Evolutionary conservation across 2,888 invertebrate genomes (phyloP), one percentile per base, ranked within the genome.

Genomic region (Eupithecia subfuscata): DNA sequence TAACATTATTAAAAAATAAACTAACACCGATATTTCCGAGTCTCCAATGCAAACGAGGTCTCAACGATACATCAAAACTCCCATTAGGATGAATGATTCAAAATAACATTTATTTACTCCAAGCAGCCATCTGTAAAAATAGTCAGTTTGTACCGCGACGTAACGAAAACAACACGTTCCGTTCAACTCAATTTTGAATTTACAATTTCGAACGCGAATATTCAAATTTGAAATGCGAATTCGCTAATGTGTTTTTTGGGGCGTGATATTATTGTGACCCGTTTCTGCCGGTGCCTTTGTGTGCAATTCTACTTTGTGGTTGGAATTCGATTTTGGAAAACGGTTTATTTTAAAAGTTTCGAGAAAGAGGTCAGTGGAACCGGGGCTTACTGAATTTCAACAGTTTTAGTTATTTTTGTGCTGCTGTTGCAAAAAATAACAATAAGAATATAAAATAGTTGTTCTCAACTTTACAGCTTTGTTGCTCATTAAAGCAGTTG

Each of bases 61-160:
- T 74, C 75, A 78, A 75, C 68, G 69, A 77, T 72, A 70, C 70
- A 77, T 76, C 71, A 73, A 71, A 78, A 70, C 72, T 69, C 70
- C 71, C 75, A 78, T 78, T 75, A 77, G 70, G 52, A 76, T 79
- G 75, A 79, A 79, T 77, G 67, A 79, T 77, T 78, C 75, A 77
- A 81, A 82, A 82, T 79, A 79, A 82, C 79, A 79, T 80, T 72
- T 78, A 79, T 77, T 79, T 76, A 72, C 73, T 69, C 70, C 70
- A 60, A 56, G 67, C 70, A n/a, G 16, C 71, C 74, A 72, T 73
- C 43, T 84, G 86, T 89, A 88, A 89, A 91, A 91, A 91, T 91
- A 91, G 89, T 88, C 86, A 89, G 90, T 88, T 81, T 87, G 86
- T 84, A 85, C 84, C 86, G 85, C 82, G 86, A 83, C 83, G 83